phyloP scores from a whole-genome alignment of 2,113 vertebrate species.

The Oryzias curvinotus region DNA sequence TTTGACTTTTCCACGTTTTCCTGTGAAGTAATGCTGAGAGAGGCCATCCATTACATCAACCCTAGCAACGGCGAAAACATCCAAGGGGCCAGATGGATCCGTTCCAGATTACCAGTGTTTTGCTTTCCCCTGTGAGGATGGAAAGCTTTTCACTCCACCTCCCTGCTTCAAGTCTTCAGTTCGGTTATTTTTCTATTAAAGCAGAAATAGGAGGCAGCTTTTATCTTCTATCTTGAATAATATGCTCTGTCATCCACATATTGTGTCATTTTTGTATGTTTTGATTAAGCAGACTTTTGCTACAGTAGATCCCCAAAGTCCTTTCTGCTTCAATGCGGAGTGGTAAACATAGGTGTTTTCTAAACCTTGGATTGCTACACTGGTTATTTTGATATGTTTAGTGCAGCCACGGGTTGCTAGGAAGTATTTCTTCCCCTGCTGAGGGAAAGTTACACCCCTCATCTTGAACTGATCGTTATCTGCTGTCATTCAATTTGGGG shows the following conservation, averaged over 20 bases:
- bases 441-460: conserved; percentile 33
- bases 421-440: conserved; percentile 46
- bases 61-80: conserved; percentile 73
- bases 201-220: conserved; percentile 20
- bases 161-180: conserved; percentile 29
- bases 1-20: conserved; percentile 31
- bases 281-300: not conserved
- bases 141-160: conserved; percentile 39
- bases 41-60: conserved; percentile 75
- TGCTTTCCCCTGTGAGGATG: conserved; percentile 33
- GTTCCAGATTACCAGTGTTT: conserved; percentile 58
- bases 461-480: conserved; percentile 36
- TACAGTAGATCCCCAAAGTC: too few relatives aligned
- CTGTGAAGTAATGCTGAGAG: conserved; percentile 40
- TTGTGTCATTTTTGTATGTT: conserved; percentile 8
- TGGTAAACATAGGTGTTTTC: conserved; percentile 54
- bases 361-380: conserved; percentile 38
- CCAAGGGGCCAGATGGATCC: conserved; percentile 48
- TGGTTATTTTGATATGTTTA: conserved; percentile 73
- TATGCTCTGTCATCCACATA: conserved; percentile 6
- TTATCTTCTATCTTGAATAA: conserved; percentile 10
- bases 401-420: conserved; percentile 56
- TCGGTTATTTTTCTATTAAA: conserved; percentile 34
- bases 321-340: conserved; percentile 9
- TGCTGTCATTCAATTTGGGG: conserved; percentile 18